Base-by-base conservation (phyloP, 2,888 invertebrate species). In the Clostera curtula region DNA sequence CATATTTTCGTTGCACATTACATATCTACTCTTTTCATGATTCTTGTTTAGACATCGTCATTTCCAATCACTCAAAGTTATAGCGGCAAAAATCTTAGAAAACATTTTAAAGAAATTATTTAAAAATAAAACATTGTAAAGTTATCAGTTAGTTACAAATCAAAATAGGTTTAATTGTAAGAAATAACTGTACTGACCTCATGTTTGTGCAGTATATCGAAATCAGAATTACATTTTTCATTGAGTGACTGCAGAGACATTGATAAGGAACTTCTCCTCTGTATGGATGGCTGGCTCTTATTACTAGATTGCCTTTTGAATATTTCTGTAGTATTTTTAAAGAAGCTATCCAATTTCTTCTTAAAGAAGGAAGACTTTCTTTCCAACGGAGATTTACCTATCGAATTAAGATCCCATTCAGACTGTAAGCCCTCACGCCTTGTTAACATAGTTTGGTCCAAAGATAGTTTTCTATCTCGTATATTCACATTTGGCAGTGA, bases 281-380 rank as follows among this genome's bases (percentile, higher is more conserved):
- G 53, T 17, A 65, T 41, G 0, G 42, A 30, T 30, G 36, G 34
- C 15, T 62, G 56, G 4, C 58, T 50, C 38, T 65, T 70, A 19
- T 37, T 30, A 11, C 31, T 36, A 9, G 77, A 66, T 23, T 76
- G 73, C 10, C 61, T 62, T 38, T 68, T 73, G 27, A 83, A 83
- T 33, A 79, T 67, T 46, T 80, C 79, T 1, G 79, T 70, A 0
- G 83, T 82, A 34, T 83, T 83, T 32, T 65, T 76, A 5, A 82
- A 49, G 39, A 83, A 80, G 43, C 71, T 82, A 14, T 80, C 77
- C 72, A 82, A 68, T 48, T 73, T 82, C 36, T 82, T 82, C 25
- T 66, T 60, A 32, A 82, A 83, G 48, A 82, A 82, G 3, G 83
- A 82, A 1, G 80, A 76, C 55, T 83, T 83, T 12, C 80, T 56